These are phyloP conservation scores for Trichomalopsis sarcophagae DNA, from an alignment of 1,140 invertebrate genomes.

Conservation along the genomic window DNA sequence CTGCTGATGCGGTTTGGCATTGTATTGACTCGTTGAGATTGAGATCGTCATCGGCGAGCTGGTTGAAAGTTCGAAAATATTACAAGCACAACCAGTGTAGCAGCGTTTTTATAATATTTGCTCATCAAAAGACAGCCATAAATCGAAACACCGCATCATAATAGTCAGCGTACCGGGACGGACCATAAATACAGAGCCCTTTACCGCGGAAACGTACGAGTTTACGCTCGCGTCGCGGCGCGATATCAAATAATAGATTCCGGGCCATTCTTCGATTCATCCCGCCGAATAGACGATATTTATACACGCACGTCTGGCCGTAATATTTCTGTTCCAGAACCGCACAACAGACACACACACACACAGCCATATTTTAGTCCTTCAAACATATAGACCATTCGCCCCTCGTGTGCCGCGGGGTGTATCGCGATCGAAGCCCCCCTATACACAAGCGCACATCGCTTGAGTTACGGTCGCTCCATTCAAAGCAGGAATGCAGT, in stretches of 20 bases:
- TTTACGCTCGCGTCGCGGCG: neutral
- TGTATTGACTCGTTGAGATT: too few species aligned
- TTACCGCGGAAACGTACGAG: neutral
- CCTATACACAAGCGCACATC: neutral
- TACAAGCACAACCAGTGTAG: too few species aligned
- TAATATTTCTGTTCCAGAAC: neutral
- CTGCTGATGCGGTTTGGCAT: too few species aligned
- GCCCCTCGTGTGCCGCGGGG: neutral
- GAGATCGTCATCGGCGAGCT: too few species aligned
- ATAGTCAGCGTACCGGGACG: too few species aligned
- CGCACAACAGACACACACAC: neutral
- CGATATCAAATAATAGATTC: conserved; percentile 12
- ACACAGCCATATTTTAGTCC: neutral
- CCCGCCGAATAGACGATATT: conserved; percentile 25
- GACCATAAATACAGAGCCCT: neutral
- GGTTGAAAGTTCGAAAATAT: too few species aligned
- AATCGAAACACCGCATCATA: neutral
- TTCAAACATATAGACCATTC: too few species aligned
- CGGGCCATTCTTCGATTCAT: conserved; percentile 13
- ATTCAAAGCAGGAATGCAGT: conserved; percentile 43
- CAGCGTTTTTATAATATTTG: too few species aligned
- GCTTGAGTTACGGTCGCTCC: conserved; percentile 38
- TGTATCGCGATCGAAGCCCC: conserved; percentile 30
- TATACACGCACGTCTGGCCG: conserved; percentile 14
- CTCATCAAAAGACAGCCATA: neutral